phyloP scores from a whole-genome alignment of 2,888 invertebrate genomes.

The Plutella xylostella region DNA sequence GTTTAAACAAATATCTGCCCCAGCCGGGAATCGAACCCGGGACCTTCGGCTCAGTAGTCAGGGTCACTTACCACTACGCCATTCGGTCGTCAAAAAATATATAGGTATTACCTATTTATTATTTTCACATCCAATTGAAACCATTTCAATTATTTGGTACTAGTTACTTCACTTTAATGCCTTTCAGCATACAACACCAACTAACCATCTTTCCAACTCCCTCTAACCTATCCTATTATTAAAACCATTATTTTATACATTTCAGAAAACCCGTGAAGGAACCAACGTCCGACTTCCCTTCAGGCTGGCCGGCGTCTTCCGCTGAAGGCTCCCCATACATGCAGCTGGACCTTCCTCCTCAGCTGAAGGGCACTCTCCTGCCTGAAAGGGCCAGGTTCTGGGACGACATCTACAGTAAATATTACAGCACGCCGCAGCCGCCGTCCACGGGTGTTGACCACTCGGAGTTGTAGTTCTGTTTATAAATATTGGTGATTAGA shows the following conservation, averaged over 20 bases:
- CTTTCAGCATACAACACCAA: too few relatives aligned
- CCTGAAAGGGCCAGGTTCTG: constrained; percentile 26
- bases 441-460: constrained; percentile 18
- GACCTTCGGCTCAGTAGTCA: too few relatives aligned
- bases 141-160: too few relatives aligned
- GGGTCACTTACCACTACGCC: too few relatives aligned
- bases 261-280: not conserved
- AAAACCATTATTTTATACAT: not conserved
- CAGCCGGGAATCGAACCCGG: too few relatives aligned
- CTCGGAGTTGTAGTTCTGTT: not conserved
- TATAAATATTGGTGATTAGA: not conserved
- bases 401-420: constrained; percentile 30
- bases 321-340: constrained; percentile 26
- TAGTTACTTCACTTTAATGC: too few relatives aligned
- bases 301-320: not conserved
- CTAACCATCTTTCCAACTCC: too few relatives aligned
- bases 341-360: constrained; percentile 24
- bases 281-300: not conserved
- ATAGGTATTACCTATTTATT: too few relatives aligned
- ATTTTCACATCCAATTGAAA: too few relatives aligned
- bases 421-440: constrained; percentile 27
- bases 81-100: too few relatives aligned
- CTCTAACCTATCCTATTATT: too few relatives aligned
- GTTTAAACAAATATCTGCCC: too few relatives aligned
- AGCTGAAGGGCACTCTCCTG: constrained; percentile 22